Conservation (phyloP, 1,140 invertebrate genomes). For the Nomia melanderi region DNA sequence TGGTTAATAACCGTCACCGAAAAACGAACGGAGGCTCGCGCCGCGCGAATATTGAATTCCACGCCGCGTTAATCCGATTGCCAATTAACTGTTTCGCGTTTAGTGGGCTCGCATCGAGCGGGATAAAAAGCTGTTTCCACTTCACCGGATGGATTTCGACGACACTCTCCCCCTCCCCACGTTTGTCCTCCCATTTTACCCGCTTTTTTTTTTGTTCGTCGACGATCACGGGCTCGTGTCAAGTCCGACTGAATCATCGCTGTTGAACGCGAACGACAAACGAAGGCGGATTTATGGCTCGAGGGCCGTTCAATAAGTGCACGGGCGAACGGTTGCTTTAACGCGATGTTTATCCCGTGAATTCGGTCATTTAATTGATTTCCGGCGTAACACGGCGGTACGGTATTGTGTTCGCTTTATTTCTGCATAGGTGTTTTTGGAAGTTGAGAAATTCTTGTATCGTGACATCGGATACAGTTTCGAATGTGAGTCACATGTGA, state of each 20-base stretch:
- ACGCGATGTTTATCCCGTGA: too few relatives aligned
- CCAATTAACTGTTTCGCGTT: constrained; percentile 22
- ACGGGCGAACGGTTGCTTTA: too few relatives aligned
- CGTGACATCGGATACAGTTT: too few relatives aligned
- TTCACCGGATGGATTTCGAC: neutral
- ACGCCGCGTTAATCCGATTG: constrained; percentile 20
- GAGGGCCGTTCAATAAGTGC: too few relatives aligned
- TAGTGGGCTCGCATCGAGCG: neutral
- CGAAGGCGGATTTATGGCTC: neutral
- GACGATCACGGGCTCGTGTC: neutral
- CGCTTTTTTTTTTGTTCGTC: neutral
- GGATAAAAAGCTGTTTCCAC: constrained; percentile 8
- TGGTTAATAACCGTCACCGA: constrained; percentile 3
- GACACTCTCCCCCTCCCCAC: too few relatives aligned
- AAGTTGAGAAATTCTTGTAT: too few relatives aligned
- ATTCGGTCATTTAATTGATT: too few relatives aligned
- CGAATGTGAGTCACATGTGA: too few relatives aligned
- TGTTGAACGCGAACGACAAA: neutral
- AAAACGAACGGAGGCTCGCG: neutral
- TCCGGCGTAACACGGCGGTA: too few relatives aligned
- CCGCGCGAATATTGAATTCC: constrained; percentile 15
- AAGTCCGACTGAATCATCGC: neutral
- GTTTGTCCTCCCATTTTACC: too few relatives aligned
- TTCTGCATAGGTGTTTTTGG: too few relatives aligned
- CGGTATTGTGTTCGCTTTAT: too few relatives aligned